Conservation (phyloP, 2,797 vertebrate genomes). For the Neostethus bicornis region DNA sequence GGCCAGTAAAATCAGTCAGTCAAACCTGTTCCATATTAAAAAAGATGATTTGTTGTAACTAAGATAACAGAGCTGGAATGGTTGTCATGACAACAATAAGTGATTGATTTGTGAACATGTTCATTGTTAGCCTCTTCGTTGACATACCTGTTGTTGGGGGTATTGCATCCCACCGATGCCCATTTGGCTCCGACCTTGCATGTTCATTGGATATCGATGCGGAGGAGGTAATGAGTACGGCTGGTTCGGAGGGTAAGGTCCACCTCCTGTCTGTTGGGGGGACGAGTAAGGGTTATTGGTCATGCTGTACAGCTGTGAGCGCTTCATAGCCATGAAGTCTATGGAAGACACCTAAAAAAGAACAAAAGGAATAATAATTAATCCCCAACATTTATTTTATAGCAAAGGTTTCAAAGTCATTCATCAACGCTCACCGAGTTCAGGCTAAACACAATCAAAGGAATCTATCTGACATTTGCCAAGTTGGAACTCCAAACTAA, state of each 20-base stretch:
- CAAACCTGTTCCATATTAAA: too few species aligned
- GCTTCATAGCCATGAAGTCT: slow-evolving; percentile 96
- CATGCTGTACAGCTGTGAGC: slow-evolving; percentile 91
- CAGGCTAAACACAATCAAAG: slow-evolving; percentile 24
- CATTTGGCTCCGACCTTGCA: slow-evolving; percentile 88
- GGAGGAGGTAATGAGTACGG: slow-evolving; percentile 87
- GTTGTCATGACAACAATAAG: too few species aligned
- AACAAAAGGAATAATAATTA: slow-evolving; percentile 15
- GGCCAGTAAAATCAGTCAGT: too few species aligned
- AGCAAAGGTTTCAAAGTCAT: slow-evolving; percentile 6
- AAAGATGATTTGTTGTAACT: too few species aligned
- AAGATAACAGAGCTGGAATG: too few species aligned
- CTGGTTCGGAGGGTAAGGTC: slow-evolving; percentile 85
- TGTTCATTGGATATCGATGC: slow-evolving; percentile 89
- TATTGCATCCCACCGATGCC: slow-evolving; percentile 90
- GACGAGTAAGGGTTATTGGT: slow-evolving; percentile 87
- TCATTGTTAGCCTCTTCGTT: not conserved
- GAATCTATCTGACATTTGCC: slow-evolving; percentile 35
- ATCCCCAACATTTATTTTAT: slow-evolving; percentile 3
- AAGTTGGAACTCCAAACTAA: slow-evolving; percentile 47
- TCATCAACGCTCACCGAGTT: slow-evolving; percentile 13
- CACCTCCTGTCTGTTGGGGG: slow-evolving; percentile 77
- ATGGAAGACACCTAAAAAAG: slow-evolving; percentile 87
- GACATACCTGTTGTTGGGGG: slow-evolving; percentile 90
- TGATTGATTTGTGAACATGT: too few species aligned